Percentiles rank a stretch among this genome's conserved stretches.
Evolutionary conservation across 2,888 invertebrate genomes (phyloP).

Genomic region (Timema podura): DNA sequence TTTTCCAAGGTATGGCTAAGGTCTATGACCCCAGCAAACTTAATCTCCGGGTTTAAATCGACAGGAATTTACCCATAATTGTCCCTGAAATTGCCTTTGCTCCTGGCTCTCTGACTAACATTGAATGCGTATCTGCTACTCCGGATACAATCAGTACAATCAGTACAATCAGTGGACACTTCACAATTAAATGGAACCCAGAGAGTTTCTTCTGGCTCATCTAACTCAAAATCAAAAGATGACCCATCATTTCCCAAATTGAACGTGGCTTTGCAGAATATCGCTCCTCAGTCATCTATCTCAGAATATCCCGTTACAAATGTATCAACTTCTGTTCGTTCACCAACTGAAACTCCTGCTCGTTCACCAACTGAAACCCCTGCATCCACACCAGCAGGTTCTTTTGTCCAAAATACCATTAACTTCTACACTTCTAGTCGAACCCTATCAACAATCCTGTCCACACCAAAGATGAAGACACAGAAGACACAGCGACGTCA

Average conservation of each 20-base stretch:
- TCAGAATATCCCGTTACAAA: too few species aligned
- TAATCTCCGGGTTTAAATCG: too few species aligned
- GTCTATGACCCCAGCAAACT: too few species aligned
- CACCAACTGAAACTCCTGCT: too few species aligned
- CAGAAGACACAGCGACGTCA: background rate
- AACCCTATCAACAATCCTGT: conserved; percentile 2
- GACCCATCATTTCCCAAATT: too few species aligned
- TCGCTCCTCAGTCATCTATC: too few species aligned
- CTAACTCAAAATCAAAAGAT: too few species aligned
- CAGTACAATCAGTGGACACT: conserved; percentile 3
- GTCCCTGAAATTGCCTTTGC: conserved; percentile 7
- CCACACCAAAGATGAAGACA: background rate
- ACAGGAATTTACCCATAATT: conserved; percentile 10
- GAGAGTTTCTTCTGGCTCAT: too few species aligned
- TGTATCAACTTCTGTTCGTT: conserved; percentile 7
- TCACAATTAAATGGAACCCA: background rate
- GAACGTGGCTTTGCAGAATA: too few species aligned
- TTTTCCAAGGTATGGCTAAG: too few species aligned
- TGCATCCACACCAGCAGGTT: background rate
- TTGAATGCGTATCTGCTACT: background rate
- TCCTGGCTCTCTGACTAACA: conserved; percentile 8
- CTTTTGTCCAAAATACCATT: conserved; percentile 3
- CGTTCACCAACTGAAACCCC: background rate
- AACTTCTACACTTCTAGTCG: conserved; percentile 1
- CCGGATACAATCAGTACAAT: background rate